A percentile compares a stretch with the other conserved stretches of the same genome.
phyloP scores from a whole-genome alignment of 1,140 invertebrate species.

The Calephelis virginiensis region DNA sequence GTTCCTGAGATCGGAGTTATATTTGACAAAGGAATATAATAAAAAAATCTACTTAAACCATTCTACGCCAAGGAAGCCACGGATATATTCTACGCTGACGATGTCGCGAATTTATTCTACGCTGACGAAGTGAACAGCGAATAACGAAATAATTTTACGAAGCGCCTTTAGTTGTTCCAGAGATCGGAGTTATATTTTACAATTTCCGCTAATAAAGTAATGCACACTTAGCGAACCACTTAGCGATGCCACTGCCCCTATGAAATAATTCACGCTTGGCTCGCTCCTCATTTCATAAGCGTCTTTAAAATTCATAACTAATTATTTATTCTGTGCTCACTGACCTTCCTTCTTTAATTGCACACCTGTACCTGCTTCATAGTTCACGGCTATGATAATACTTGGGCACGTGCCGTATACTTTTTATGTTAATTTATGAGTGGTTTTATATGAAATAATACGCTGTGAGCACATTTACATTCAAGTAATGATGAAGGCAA shows the following conservation, averaged over 20 bases:
- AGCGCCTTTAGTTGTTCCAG: no score
- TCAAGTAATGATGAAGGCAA: constrained; percentile 60
- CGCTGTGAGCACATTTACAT: constrained; percentile 60
- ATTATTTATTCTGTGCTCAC: constrained; percentile 71
- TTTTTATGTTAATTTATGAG: constrained; percentile 16
- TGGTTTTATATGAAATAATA: constrained; percentile 44
- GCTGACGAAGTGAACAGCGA: no score
- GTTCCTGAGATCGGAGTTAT: constrained; percentile 34
- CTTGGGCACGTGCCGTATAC: constrained; percentile 13
- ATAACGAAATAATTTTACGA: no score
- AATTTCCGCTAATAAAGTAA: constrained; percentile 52
- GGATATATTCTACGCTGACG: no score
- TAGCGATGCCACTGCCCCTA: constrained; percentile 65
- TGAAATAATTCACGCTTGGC: constrained; percentile 72
- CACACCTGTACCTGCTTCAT: constrained; percentile 57
- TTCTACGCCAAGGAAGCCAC: no score
- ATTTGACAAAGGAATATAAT: constrained; percentile 33
- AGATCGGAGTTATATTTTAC: constrained; percentile 38
- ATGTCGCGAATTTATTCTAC: no score
- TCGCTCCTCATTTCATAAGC: constrained; percentile 68
- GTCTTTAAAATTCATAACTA: constrained; percentile 71
- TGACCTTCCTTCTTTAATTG: constrained; percentile 75
- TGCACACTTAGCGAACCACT: constrained; percentile 38
- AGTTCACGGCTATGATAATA: constrained; percentile 71
- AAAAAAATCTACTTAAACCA: no score